A percentile compares a stretch with the other conserved stretches of the same genome.
These are phyloP conservation scores for Rhynchotus rufescens DNA, from an alignment of 2,797 vertebrate species.

Conservation along the genomic window DNA sequence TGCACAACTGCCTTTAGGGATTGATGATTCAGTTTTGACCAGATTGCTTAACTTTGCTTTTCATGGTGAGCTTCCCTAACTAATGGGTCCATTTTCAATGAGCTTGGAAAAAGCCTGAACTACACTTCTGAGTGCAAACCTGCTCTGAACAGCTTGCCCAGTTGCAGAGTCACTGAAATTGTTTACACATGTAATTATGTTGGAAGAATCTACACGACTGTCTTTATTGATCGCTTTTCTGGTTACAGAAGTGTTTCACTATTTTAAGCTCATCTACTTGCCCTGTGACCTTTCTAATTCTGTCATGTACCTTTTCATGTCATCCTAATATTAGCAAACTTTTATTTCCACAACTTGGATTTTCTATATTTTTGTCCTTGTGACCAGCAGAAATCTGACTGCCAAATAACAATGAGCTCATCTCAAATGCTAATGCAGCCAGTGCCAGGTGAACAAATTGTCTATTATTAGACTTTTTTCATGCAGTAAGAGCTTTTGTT, in stretches of 20 bases:
- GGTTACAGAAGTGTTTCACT: not conserved
- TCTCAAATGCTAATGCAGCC: slow-evolving; percentile 53
- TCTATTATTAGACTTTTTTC: slow-evolving; percentile 76
- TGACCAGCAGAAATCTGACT: slow-evolving; percentile 40
- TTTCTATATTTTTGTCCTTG: slow-evolving; percentile 52
- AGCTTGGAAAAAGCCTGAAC: slow-evolving; percentile 8
- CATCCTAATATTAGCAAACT: slow-evolving; percentile 73
- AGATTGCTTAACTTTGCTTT: not conserved
- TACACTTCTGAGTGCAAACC: slow-evolving; percentile 19
- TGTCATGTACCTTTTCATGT: slow-evolving; percentile 35
- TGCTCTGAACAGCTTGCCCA: slow-evolving; percentile 43
- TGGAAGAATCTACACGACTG: slow-evolving; percentile 18
- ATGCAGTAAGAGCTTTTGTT: slow-evolving; percentile 69
- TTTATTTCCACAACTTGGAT: slow-evolving; percentile 72
- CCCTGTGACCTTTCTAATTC: not conserved
- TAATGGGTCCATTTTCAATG: fast-evolving
- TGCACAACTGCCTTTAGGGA: not conserved
- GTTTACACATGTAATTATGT: slow-evolving; percentile 32
- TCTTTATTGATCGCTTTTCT: slow-evolving; percentile 33
- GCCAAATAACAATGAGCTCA: slow-evolving; percentile 75
- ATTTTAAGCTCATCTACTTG: not conserved
- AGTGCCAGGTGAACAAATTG: slow-evolving; percentile 72
- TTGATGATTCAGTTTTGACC: not conserved
- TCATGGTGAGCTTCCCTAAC: not conserved
- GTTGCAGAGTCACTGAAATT: slow-evolving; percentile 31